phyloP scores from a whole-genome alignment of 2,113 vertebrate genomes.

The Mesocricetus auratus region DNA sequence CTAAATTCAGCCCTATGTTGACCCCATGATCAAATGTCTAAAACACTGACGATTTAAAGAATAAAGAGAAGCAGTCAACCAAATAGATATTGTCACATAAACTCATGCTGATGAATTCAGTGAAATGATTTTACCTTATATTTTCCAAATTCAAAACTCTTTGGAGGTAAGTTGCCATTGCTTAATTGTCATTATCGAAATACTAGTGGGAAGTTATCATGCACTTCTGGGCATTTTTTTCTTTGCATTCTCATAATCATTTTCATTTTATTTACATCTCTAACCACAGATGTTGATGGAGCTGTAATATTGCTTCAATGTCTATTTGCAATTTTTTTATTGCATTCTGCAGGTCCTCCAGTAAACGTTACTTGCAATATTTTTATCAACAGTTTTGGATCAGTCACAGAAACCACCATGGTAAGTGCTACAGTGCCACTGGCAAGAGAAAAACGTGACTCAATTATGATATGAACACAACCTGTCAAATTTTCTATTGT shows the following conservation, averaged over 20 bases:
- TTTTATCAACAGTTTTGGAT: conserved; percentile 99
- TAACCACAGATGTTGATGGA: conserved; percentile 86
- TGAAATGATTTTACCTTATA: conserved; percentile 54
- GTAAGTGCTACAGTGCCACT: conserved; percentile 91
- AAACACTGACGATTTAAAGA: background rate
- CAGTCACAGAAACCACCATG: conserved; percentile 98
- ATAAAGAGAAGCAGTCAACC: conserved; percentile 19
- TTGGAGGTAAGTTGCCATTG: conserved; percentile 48
- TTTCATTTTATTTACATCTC: conserved; percentile 84
- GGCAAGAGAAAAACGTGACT: conserved; percentile 88
- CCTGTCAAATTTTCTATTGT: conserved; percentile 95
- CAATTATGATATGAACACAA: conserved; percentile 89
- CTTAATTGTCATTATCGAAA: conserved; percentile 44
- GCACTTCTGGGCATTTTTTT: conserved; percentile 44
- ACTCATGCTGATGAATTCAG: conserved; percentile 10
- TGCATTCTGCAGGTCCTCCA: conserved; percentile 96
- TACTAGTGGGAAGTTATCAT: conserved; percentile 21
- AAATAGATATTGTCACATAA: conserved; percentile 26
- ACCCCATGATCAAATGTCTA: background rate
- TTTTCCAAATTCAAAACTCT: conserved; percentile 64
- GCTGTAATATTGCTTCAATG: conserved; percentile 86
- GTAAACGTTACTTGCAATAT: conserved; percentile 99
- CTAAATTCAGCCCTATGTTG: conserved; percentile 21
- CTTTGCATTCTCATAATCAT: conserved; percentile 82
- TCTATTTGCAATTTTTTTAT: conserved; percentile 94